Evolutionary conservation across 2,113 vertebrate genomes (phyloP).

Genomic region (Epinephelus cyanopodus): DNA sequence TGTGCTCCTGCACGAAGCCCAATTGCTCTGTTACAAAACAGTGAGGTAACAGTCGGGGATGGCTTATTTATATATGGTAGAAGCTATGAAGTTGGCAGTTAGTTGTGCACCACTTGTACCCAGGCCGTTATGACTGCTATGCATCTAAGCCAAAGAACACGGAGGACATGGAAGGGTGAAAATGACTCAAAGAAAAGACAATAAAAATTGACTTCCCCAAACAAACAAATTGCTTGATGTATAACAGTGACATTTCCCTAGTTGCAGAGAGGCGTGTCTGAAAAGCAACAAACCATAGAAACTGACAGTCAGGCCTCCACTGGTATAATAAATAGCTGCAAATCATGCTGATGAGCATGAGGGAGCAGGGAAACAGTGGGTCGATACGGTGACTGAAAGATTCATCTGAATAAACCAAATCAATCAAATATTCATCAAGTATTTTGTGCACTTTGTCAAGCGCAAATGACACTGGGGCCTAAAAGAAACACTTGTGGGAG

Average conservation of each 20-base stretch:
- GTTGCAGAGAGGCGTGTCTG: conserved; percentile 71
- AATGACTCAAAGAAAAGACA: conserved; percentile 64
- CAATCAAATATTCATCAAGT: conserved; percentile 70
- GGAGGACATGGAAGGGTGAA: conserved; percentile 41
- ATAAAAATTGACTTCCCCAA: conserved; percentile 71
- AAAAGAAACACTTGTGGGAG: conserved; percentile 17
- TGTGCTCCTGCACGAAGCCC: too few relatives aligned
- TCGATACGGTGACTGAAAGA: conserved; percentile 57
- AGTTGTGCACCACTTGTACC: not conserved
- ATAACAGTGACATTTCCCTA: conserved; percentile 75
- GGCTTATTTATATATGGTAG: not conserved
- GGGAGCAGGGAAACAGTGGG: conserved; percentile 53
- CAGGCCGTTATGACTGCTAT: not conserved
- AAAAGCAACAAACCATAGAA: conserved; percentile 71
- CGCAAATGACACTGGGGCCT: conserved; percentile 49
- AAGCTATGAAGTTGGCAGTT: not conserved
- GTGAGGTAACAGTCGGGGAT: not conserved
- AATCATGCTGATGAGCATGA: conserved; percentile 66
- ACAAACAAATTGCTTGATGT: conserved; percentile 76
- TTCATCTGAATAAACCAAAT: conserved; percentile 68
- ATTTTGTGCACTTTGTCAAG: conserved; percentile 49
- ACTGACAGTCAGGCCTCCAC: conserved; percentile 61
- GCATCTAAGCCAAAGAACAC: conserved; percentile 7
- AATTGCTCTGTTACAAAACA: not conserved
- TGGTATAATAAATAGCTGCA: conserved; percentile 69